Conservation (phyloP, 2,888 invertebrate species). For the Tuta absoluta region DNA sequence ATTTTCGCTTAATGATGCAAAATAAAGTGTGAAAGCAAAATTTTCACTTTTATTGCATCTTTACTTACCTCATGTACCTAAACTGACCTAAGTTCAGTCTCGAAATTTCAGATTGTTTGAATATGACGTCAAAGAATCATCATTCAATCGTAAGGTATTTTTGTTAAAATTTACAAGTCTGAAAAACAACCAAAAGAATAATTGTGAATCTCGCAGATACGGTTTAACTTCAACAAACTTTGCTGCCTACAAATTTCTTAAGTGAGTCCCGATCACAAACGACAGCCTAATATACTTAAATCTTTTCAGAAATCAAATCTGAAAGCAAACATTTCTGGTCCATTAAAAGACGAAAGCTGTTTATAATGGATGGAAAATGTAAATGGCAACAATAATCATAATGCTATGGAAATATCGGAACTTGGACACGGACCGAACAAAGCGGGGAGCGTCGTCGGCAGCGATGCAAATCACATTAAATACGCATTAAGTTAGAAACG, state of each 20-base stretch:
- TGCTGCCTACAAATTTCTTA: neutral
- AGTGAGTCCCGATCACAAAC: neutral
- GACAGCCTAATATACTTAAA: neutral
- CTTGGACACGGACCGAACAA: constrained; percentile 27
- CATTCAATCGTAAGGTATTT: too few relatives aligned
- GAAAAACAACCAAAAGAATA: too few relatives aligned
- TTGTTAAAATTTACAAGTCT: too few relatives aligned
- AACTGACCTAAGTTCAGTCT: too few relatives aligned
- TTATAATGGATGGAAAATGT: constrained; percentile 27
- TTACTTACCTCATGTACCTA: too few relatives aligned
- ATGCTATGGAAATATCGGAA: constrained; percentile 34
- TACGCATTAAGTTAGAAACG: constrained; percentile 9
- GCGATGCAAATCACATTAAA: constrained; percentile 43
- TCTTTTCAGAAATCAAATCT: neutral
- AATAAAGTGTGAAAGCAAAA: too few relatives aligned
- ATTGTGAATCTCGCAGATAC: too few relatives aligned
- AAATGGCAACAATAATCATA: constrained; percentile 23
- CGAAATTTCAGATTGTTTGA: too few relatives aligned
- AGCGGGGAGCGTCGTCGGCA: constrained; percentile 26
- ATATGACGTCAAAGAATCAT: too few relatives aligned
- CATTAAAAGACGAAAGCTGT: constrained; percentile 20
- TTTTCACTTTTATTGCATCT: too few relatives aligned
- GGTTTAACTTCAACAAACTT: neutral
- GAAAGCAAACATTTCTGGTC: constrained; percentile 18
- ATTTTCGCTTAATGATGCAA: neutral